Conservation (phyloP, 1,140 invertebrate species). For the Brachionus rotundiformis region DNA sequence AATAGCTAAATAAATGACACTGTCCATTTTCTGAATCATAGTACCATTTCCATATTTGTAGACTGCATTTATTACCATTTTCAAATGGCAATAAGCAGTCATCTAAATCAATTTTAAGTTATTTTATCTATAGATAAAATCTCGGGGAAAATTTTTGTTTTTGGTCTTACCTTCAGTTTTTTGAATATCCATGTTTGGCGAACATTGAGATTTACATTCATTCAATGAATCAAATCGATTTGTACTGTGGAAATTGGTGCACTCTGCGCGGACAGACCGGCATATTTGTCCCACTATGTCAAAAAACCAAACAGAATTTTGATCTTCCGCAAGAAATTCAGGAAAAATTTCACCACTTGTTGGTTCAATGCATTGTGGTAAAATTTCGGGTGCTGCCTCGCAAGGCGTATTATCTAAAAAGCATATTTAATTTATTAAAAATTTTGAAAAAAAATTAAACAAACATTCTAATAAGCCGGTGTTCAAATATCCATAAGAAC, state of each 20-base stretch:
- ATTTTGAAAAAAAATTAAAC: background rate
- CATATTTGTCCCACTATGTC: background rate
- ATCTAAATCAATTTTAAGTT: conserved; percentile 32
- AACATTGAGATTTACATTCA: conserved; percentile 39
- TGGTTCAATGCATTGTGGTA: background rate
- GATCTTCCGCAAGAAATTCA: background rate
- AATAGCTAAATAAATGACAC: conserved; percentile 62
- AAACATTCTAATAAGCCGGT: background rate
- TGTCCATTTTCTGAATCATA: conserved; percentile 58
- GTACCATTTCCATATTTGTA: conserved; percentile 46
- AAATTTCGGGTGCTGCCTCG: background rate
- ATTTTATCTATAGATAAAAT: too few relatives aligned
- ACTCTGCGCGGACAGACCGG: background rate
- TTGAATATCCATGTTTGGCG: background rate
- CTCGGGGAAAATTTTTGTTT: too few relatives aligned
- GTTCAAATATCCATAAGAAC: conserved; percentile 13
- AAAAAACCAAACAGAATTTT: conserved; percentile 29
- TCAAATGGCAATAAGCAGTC: conserved; percentile 50
- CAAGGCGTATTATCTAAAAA: conserved; percentile 5
- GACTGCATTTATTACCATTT: conserved; percentile 44
- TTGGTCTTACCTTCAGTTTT: conserved; percentile 10
- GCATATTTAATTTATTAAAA: background rate
- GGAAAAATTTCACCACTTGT: background rate
- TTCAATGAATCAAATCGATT: conserved; percentile 11
- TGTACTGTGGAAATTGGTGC: background rate